Evolutionary conservation across 2,113 vertebrate genomes (phyloP).

Genomic region (Bambusicola thoracicus): DNA sequence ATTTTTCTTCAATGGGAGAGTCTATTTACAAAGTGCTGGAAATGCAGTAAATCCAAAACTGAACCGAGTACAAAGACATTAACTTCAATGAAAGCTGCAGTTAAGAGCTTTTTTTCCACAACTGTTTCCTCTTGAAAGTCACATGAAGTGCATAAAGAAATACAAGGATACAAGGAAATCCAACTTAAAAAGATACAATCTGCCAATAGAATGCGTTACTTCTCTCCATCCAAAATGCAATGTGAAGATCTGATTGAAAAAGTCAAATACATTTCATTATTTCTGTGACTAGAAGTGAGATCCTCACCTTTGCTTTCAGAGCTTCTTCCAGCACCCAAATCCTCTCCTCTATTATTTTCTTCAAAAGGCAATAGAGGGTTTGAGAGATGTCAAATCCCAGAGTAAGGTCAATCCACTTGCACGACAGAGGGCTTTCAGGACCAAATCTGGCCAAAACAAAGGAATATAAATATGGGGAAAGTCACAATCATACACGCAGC

Average conservation of each 20-base stretch:
- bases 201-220: not conserved
- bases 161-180: not conserved
- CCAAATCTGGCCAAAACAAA: not conserved
- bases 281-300: not conserved
- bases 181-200: not conserved
- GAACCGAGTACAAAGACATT: not conserved
- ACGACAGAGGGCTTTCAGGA: accelerated
- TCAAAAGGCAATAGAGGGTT: not conserved
- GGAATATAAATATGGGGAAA: not conserved
- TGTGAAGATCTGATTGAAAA: not conserved
- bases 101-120: not conserved
- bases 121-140: not conserved
- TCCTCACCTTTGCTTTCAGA: not conserved
- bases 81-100: not conserved
- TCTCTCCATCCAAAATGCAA: not conserved
- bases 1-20: not conserved
- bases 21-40: not conserved
- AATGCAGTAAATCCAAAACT: not conserved
- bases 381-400: not conserved
- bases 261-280: not conserved
- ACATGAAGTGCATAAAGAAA: not conserved
- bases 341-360: not conserved
- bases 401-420: not conserved
- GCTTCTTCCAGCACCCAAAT: not conserved
- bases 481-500: accelerated